phyloP scores from a whole-genome alignment of 2,888 invertebrate species.

The Pseudeuparius sepicola region DNA sequence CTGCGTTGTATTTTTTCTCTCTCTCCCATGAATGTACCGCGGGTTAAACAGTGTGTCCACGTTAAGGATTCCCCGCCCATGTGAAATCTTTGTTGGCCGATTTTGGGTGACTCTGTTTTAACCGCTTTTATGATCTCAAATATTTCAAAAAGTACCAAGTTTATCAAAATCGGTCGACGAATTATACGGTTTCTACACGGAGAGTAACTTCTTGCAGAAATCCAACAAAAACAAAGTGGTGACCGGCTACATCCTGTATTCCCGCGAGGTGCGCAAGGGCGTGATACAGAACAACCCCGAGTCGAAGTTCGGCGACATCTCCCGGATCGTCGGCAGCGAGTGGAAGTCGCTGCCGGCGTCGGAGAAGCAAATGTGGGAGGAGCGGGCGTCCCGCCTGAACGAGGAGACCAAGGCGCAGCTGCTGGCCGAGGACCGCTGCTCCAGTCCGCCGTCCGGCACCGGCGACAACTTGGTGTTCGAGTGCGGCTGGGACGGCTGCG shows the following conservation, averaged over 20 bases:
- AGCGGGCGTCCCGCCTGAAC: constrained; percentile 79
- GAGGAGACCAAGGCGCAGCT: constrained; percentile 68
- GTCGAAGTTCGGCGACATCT: constrained; percentile 81
- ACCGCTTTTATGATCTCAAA: too few relatives aligned
- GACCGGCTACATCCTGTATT: constrained; percentile 96
- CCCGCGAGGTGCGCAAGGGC: constrained; percentile 88
- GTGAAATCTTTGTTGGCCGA: too few relatives aligned
- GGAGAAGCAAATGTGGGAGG: constrained; percentile 92
- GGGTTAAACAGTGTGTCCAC: too few relatives aligned
- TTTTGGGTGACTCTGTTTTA: too few relatives aligned
- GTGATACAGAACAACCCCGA: constrained; percentile 92
- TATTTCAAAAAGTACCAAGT: too few relatives aligned
- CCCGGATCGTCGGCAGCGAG: constrained; percentile 67
- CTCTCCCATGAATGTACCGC: not conserved
- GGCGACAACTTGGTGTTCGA: constrained; percentile 65
- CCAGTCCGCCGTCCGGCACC: constrained; percentile 37
- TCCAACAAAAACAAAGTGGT: constrained; percentile 67
- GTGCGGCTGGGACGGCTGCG: constrained; percentile 87
- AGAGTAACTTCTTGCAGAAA: too few relatives aligned
- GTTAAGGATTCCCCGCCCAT: too few relatives aligned
- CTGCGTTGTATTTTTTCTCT: not conserved
- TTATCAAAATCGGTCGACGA: too few relatives aligned
- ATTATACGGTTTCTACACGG: too few relatives aligned
- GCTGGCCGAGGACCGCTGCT: constrained; percentile 43
- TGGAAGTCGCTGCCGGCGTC: constrained; percentile 86